Evolutionary conservation across 2,888 invertebrate genomes (phyloP).

Genomic region (Aphodius sticticus): DNA sequence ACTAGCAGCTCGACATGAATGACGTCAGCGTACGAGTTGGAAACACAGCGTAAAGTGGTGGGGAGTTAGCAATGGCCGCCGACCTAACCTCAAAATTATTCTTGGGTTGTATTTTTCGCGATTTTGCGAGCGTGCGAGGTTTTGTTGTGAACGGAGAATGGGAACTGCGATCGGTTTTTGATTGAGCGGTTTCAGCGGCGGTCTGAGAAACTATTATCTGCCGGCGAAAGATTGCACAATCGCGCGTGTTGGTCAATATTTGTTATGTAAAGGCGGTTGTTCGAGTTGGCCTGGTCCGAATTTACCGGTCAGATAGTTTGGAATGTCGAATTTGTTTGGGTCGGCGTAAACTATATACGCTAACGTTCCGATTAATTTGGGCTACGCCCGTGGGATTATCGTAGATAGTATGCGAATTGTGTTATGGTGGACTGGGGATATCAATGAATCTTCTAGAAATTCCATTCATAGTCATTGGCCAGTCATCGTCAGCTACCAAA

Average conservation of each 20-base stretch:
- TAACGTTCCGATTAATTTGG: too few relatives aligned
- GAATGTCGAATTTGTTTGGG: background rate
- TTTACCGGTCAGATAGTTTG: background rate
- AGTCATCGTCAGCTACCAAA: background rate
- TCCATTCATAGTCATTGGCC: background rate
- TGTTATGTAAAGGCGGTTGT: background rate
- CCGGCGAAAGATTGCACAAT: background rate
- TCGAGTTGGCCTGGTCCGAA: background rate
- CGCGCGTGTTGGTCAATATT: background rate
- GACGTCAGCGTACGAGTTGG: constrained; percentile 39
- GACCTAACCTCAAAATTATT: background rate
- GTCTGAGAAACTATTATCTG: background rate
- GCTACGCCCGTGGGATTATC: too few relatives aligned
- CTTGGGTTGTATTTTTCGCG: background rate
- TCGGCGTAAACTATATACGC: background rate
- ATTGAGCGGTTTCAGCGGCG: background rate
- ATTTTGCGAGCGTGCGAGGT: background rate
- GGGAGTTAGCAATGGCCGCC: constrained; percentile 18
- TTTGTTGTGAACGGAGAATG: background rate
- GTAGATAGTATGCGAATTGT: background rate
- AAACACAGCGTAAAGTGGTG: constrained; percentile 34
- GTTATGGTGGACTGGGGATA: background rate
- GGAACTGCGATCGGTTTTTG: background rate
- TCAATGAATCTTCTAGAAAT: background rate
- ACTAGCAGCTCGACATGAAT: constrained; percentile 33